These are phyloP conservation scores for Trileptium ribeirensis DNA, from an alignment of 2,888 invertebrate species.

Conservation along the genomic window DNA sequence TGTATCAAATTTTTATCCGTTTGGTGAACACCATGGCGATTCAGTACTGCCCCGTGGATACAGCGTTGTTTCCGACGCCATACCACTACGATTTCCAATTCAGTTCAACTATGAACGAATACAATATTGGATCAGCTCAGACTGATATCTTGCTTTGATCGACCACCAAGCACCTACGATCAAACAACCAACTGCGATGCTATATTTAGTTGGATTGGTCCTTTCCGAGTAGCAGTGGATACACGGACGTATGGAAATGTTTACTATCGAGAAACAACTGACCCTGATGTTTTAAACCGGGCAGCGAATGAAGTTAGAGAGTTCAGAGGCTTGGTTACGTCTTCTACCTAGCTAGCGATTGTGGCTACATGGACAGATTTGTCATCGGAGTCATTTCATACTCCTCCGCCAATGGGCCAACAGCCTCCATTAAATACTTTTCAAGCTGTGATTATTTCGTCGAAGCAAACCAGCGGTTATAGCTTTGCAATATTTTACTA, in stretches of 20 bases:
- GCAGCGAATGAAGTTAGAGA: not conserved
- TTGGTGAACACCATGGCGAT: not conserved
- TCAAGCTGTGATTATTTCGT: not conserved
- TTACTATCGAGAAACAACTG: not conserved
- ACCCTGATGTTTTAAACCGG: not conserved
- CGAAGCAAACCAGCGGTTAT: not conserved
- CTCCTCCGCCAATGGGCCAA: not conserved
- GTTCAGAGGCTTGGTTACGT: not conserved
- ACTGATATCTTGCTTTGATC: not conserved
- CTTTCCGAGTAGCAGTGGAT: not conserved
- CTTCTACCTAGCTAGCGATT: not conserved
- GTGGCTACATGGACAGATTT: not conserved
- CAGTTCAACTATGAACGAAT: not conserved
- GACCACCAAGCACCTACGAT: not conserved
- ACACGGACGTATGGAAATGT: not conserved
- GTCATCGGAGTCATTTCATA: not conserved
- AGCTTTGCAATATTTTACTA: not conserved
- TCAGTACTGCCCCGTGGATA: not conserved
- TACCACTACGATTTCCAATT: not conserved
- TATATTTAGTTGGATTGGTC: not conserved
- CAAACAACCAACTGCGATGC: not conserved
- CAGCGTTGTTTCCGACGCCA: not conserved
- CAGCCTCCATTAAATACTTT: not conserved
- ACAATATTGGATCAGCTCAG: not conserved
- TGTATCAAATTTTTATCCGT: not conserved